These are phyloP conservation scores for Bedellia somnulentella DNA, from an alignment of 2,888 invertebrate species.

Conservation along the genomic window DNA sequence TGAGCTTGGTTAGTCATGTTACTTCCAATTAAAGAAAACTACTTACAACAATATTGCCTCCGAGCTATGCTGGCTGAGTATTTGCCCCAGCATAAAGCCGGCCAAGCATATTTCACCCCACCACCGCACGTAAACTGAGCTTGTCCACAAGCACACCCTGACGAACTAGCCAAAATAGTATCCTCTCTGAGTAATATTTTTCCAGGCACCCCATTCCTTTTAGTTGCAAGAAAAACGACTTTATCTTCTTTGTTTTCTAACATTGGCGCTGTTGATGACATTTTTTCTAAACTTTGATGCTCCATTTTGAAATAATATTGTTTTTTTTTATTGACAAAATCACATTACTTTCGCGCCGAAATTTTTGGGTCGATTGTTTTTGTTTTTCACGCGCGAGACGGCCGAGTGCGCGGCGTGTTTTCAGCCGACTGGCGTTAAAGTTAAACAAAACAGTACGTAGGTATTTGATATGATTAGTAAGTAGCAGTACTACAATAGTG, in stretches of 20 bases:
- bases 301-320: no score
- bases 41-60: conserved; percentile 45
- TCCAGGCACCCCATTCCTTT: conserved; percentile 18
- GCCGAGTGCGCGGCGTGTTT: no score
- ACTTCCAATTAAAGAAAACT: background rate
- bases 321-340: no score
- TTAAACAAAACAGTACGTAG: no score
- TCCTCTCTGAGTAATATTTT: conserved; percentile 41
- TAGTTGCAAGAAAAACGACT: conserved; percentile 21
- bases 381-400: no score
- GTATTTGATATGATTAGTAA: no score
- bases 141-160: conserved; percentile 37
- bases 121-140: conserved; percentile 37
- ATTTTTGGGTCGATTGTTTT: no score
- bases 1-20: no score
- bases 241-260: conserved; percentile 19
- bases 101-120: conserved; percentile 38
- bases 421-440: no score
- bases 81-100: conserved; percentile 43
- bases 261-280: conserved; percentile 19
- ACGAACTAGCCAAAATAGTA: conserved; percentile 31
- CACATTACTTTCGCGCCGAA: no score
- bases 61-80: conserved; percentile 23
- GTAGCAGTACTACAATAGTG: no score
- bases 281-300: conserved; percentile 18